Evolutionary conservation across 1,140 invertebrate species (phyloP).

Genomic region (Venturia canescens): DNA sequence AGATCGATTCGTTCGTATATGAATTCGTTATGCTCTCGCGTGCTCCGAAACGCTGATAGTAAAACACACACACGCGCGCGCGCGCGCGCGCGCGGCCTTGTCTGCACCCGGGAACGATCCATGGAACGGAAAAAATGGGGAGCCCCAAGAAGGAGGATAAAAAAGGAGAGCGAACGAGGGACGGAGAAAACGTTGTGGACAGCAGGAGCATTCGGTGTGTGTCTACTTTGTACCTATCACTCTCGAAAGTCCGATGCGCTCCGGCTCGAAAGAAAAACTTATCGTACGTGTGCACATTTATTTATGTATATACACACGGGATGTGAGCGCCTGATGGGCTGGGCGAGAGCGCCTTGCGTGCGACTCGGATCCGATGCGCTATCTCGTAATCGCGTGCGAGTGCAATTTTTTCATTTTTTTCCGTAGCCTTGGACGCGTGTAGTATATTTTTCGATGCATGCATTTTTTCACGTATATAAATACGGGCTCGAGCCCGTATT

Average conservation of each 20-base stretch:
- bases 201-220: background rate
- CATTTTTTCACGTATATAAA: background rate
- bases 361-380: slow-evolving; percentile 62
- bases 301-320: background rate
- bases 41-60: background rate
- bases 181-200: slow-evolving; percentile 12
- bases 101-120: no score
- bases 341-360: slow-evolving; percentile 61
- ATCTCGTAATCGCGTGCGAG: slow-evolving; percentile 73
- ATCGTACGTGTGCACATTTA: background rate
- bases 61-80: background rate
- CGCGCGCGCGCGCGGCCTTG: no score
- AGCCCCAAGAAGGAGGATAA: background rate
- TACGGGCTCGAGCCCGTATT: slow-evolving; percentile 28
- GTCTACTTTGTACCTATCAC: slow-evolving; percentile 2
- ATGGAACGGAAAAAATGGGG: background rate
- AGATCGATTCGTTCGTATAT: no score
- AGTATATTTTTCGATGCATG: background rate
- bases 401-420: slow-evolving; percentile 19
- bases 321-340: slow-evolving; percentile 11
- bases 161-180: background rate
- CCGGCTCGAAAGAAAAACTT: background rate
- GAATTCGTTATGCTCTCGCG: no score
- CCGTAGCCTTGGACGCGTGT: slow-evolving; percentile 33
- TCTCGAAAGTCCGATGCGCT: slow-evolving; percentile 11